A percentile compares a stretch with the other conserved stretches of the same genome.
Evolutionary conservation across 2,113 vertebrate genomes (phyloP).

Genomic region (Xiphophorus hellerii): DNA sequence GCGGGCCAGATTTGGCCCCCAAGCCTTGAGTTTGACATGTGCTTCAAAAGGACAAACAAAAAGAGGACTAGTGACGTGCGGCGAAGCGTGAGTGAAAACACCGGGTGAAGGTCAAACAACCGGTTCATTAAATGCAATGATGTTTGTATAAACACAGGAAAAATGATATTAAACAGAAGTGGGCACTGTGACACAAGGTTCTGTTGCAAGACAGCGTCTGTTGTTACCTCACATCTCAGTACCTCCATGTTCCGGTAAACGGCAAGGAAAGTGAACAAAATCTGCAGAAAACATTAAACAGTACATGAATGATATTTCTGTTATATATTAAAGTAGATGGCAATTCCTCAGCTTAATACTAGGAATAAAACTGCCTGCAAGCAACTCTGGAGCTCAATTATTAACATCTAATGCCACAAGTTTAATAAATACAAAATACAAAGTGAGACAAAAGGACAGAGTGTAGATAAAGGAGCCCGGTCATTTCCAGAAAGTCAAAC

Average conservation of each 20-base stretch:
- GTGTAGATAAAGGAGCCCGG: background rate
- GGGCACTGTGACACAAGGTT: background rate
- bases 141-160: background rate
- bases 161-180: conserved; percentile 19
- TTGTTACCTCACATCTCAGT: background rate
- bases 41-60: background rate
- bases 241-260: background rate
- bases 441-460: background rate
- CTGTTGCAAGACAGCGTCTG: background rate
- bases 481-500: background rate
- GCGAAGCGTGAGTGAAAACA: background rate
- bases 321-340: background rate
- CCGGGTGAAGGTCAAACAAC: conserved; percentile 10
- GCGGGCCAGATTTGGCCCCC: too few species aligned
- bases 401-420: background rate
- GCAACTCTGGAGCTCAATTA: background rate
- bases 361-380: too few species aligned
- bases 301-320: background rate
- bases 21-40: too few species aligned
- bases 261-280: background rate
- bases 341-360: background rate
- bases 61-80: background rate
- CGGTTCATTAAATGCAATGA: background rate
- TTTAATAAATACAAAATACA: background rate
- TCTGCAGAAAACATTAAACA: background rate